Conservation (phyloP, 2,113 vertebrate genomes). For the Ammodytes marinus region DNA sequence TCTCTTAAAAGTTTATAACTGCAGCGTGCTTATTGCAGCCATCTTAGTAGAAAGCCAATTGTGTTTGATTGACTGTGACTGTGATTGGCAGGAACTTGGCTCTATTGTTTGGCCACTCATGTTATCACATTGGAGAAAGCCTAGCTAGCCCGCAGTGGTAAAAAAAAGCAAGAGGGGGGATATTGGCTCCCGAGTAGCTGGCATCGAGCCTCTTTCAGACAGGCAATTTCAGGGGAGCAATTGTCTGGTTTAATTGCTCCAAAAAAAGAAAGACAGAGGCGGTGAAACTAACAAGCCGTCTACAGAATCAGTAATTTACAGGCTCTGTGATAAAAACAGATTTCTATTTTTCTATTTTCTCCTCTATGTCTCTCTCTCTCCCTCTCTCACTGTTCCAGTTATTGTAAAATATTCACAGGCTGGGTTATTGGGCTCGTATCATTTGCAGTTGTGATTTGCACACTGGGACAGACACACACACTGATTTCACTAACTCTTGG, state of each 20-base stretch:
- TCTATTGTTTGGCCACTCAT: conserved; percentile 74
- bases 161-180: conserved; percentile 65
- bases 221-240: conserved; percentile 74
- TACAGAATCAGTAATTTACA: conserved; percentile 79
- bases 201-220: conserved; percentile 69
- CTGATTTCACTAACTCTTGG: conserved; percentile 55
- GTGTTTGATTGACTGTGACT: conserved; percentile 75
- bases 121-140: conserved; percentile 73
- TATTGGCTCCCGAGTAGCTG: conserved; percentile 78
- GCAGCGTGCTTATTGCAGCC: conserved; percentile 63
- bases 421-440: conserved; percentile 60
- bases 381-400: conserved; percentile 43
- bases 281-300: conserved; percentile 84
- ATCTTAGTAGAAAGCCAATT: conserved; percentile 58
- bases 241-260: conserved; percentile 84
- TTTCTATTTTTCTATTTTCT: conserved; percentile 49
- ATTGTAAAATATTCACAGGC: conserved; percentile 69
- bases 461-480: conserved; percentile 42
- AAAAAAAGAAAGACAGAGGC: conserved; percentile 77
- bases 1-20: conserved; percentile 70
- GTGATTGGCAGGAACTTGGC: conserved; percentile 78
- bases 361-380: background rate
- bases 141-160: conserved; percentile 65
- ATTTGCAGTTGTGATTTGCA: conserved; percentile 65
- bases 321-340: conserved; percentile 63